Evolutionary conservation across 2,113 vertebrate genomes (phyloP).

Genomic region (Anarhynchus alexandrinus): DNA sequence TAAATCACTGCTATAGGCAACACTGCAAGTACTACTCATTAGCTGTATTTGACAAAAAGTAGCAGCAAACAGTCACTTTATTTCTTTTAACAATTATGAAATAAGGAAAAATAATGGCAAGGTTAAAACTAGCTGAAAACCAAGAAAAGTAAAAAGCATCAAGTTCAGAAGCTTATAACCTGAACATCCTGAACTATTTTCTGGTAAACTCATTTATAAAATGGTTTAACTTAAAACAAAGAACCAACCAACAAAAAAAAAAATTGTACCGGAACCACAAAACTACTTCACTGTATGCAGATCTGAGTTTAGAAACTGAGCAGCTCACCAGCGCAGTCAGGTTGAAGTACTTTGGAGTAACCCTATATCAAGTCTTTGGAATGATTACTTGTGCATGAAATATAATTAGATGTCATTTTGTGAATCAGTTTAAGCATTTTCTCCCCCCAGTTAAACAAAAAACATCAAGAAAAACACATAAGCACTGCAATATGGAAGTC

Average conservation of each 20-base stretch:
- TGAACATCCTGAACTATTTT: neutral
- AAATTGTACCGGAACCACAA: neutral
- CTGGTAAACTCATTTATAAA: neutral
- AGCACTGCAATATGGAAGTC: neutral
- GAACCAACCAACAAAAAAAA: neutral
- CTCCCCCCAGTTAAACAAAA: neutral
- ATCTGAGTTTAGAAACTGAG: neutral
- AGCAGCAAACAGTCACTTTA: neutral
- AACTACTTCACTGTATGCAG: neutral
- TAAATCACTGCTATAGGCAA: neutral
- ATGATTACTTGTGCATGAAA: neutral
- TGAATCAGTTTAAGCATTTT: neutral
- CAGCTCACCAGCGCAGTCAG: neutral
- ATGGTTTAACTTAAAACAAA: neutral
- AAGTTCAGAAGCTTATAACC: neutral
- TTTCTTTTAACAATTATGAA: neutral
- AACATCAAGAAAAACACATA: neutral
- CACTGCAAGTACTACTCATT: neutral
- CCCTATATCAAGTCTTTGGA: neutral
- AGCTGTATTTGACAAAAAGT: neutral
- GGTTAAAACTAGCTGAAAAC: neutral
- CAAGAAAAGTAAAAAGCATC: neutral
- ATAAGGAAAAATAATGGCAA: neutral
- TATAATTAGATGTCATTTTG: neutral
- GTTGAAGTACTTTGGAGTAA: neutral